These are phyloP conservation scores for Ptilodon capucinus DNA, from an alignment of 2,888 invertebrate genomes.

Conservation along the genomic window DNA sequence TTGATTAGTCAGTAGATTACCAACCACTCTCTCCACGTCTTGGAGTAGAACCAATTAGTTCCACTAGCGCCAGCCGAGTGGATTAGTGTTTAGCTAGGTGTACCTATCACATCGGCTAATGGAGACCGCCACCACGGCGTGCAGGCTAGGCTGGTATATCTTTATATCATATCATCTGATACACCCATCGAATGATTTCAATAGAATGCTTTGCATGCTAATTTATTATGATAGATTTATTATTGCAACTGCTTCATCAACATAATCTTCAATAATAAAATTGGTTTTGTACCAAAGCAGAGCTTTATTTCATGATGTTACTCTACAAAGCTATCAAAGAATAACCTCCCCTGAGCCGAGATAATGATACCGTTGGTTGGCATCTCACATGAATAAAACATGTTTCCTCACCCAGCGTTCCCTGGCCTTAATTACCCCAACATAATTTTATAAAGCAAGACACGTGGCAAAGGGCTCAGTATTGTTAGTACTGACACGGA, in stretches of 20 bases:
- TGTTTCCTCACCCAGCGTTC: not conserved
- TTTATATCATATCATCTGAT: too few species aligned
- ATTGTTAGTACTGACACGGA: not conserved
- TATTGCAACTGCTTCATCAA: too few species aligned
- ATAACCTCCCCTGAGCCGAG: too few species aligned
- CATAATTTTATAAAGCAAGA: slow-evolving; percentile 23
- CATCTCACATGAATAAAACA: not conserved
- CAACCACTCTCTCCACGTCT: not conserved
- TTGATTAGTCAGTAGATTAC: too few species aligned
- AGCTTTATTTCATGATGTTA: not conserved
- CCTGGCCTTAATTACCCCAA: slow-evolving; percentile 21
- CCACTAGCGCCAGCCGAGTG: not conserved
- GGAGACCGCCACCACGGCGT: slow-evolving; percentile 21
- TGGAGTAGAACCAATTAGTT: not conserved
- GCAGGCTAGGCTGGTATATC: not conserved
- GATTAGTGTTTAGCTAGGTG: not conserved
- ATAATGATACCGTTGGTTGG: not conserved
- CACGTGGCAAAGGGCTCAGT: not conserved
- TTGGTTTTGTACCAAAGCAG: too few species aligned
- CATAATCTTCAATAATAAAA: too few species aligned
- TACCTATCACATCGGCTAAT: slow-evolving; percentile 8
- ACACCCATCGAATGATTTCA: too few species aligned
- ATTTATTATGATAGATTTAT: too few species aligned
- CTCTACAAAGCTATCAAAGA: not conserved
- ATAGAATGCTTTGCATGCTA: too few species aligned